These are phyloP conservation scores for Penaeus vannamei DNA, from an alignment of 1,140 invertebrate species.

Conservation along the genomic window DNA sequence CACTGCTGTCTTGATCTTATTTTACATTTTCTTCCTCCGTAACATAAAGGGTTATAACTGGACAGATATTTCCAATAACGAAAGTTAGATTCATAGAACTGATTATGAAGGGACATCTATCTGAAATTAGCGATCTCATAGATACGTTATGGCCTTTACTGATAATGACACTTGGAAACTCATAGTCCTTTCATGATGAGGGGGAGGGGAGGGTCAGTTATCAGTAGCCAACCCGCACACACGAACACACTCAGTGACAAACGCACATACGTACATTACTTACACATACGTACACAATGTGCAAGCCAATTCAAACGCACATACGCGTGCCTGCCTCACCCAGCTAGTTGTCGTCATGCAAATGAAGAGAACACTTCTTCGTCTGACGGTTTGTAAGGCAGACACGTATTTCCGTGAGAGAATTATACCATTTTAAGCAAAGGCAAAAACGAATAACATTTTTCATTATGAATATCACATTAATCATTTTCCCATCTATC, in stretches of 20 bases:
- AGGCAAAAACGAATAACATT: not conserved
- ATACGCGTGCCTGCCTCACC: not conserved
- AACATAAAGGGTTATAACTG: not conserved
- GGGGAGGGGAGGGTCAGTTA: conserved; percentile 25
- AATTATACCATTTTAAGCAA: too few species aligned
- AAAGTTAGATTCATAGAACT: too few species aligned
- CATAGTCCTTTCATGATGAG: conserved; percentile 21
- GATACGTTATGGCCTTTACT: not conserved
- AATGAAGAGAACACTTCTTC: not conserved
- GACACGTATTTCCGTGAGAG: not conserved
- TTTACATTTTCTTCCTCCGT: conserved; percentile 6
- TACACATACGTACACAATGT: too few species aligned
- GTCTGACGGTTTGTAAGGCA: not conserved
- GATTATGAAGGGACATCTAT: too few species aligned
- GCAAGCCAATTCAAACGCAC: not conserved
- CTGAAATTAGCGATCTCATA: too few species aligned
- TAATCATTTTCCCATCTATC: not conserved
- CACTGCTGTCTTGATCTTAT: not conserved
- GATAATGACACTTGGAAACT: not conserved
- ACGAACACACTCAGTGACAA: conserved; percentile 6
- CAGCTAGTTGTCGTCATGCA: not conserved
- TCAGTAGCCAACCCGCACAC: conserved; percentile 37
- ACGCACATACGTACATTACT: not conserved
- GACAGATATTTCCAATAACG: not conserved
- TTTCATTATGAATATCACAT: not conserved